phyloP scores from a whole-genome alignment of 2,113 vertebrate species.

The Excalfactoria chinensis region DNA sequence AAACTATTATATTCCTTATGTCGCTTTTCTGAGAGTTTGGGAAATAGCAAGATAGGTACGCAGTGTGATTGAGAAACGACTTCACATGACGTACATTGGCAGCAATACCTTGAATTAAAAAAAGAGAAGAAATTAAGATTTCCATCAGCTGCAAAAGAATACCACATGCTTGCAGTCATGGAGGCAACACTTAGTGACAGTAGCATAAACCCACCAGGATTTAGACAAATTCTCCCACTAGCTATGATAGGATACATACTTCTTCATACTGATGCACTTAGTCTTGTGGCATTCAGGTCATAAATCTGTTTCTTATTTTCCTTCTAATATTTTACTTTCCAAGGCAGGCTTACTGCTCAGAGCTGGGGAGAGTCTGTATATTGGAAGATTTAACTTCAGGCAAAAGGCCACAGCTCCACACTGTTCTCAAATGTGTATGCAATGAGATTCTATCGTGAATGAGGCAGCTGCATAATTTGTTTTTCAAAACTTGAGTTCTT shows the following conservation, averaged over 20 bases:
- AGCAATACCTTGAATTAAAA: constrained; percentile 36
- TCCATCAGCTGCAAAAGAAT: not conserved
- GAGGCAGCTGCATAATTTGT: not conserved
- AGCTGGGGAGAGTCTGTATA: not conserved
- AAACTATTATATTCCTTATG: not conserved
- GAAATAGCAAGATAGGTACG: constrained; percentile 51
- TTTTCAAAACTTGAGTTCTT: not conserved
- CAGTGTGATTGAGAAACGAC: constrained; percentile 60
- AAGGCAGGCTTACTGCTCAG: not conserved
- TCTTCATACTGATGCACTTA: not conserved
- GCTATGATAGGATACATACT: not conserved
- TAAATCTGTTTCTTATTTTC: constrained; percentile 1
- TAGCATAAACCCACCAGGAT: fast-evolving
- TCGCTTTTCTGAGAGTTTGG: constrained; percentile 36
- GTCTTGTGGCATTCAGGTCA: not conserved
- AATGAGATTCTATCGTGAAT: not conserved
- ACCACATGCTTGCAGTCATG: not conserved
- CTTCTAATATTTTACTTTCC: not conserved
- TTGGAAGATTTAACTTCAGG: not conserved
- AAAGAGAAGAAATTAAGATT: constrained; percentile 5
- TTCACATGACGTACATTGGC: not conserved
- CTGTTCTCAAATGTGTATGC: not conserved
- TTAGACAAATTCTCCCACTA: not conserved
- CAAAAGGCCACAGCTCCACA: not conserved
- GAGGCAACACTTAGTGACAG: not conserved